Evolutionary conservation across 2,797 vertebrate genomes (phyloP), one percentile per base, ranked within the genome.

Genomic region (Silurus aristotelis): DNA sequence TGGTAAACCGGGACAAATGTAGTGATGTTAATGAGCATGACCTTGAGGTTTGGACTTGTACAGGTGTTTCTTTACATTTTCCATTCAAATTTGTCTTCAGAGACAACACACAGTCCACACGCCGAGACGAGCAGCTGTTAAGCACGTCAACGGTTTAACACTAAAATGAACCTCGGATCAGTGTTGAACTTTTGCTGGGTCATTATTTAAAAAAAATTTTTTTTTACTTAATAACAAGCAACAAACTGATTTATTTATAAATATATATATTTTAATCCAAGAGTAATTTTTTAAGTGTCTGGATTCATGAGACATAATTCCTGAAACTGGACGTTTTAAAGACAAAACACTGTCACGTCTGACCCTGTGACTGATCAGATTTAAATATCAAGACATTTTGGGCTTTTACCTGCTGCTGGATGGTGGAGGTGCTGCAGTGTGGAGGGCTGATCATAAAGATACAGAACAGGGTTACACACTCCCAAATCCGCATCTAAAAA

Each of bases 401-500:
- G 64, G 12, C 66, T 55, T 61, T 84, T 82, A 85, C 88, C 81
- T 85, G 86, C 38, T 85, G 81, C n/a, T 81, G 88, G 67, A 83
- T 82, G 76, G 19, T 52, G 0, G 68, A 81, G 10, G 81, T 48
- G 66, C 81, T 83, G 83, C 81, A 81, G 81, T 31, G 61, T 81
- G 84, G 66, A 0, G 71, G 55, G 31, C 8, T 72, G 70, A 85
- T 67, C 79, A 82, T 70, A 64, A 88, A 79, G 76, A 85, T 64
- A 82, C 82, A 83, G 75, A 60, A 83, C 60, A 86, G 73, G n/a
- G 87, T 64, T 63, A 89, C 66, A 83, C 82, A 87, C 60, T 83
- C 79, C 67, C 78, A 85, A 68, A 83, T 48, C 61, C n/a, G 77
- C 87, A 89, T 89, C 89, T 89, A 68, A 83, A 85, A 72, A 0